Base-by-base conservation (phyloP, 2,113 vertebrate genomes). In the Crotalus helleri region DNA sequence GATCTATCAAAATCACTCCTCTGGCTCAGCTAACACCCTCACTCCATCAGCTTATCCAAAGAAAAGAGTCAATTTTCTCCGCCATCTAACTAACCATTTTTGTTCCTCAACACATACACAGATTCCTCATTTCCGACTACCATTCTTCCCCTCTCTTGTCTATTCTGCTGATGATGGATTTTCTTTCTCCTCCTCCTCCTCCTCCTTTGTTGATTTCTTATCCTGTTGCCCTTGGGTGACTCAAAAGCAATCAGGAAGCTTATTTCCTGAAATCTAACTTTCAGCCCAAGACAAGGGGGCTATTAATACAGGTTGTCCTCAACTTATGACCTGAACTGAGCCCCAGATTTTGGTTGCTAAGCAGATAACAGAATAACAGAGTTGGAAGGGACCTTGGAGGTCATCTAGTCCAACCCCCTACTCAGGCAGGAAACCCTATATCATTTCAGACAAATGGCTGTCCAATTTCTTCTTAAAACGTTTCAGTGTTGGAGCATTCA, bases 1-100 rank as follows among this genome's bases (percentile, higher is more conserved):
- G 97, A 99, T 99, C 98, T 98, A 97, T 99, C 98, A 98, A 97
- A 96, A 96, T 98, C 97, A 94, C 97, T 97, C 97, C 96, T 96
- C 95, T 97, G 95, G 96, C 95, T 94, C 94, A 87, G 85, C 94
- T 93, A 96, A 94, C 95, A 96, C 95, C 95, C 94, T 94, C 88
- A 0, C 93, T 97, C 95, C 95, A 97, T 97, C 97, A 97, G 19
- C 93, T 96, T 98, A 96, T 98, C 98, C 94, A 96, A 96, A 92
- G 5, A 15, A 97, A 96, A 97, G 96, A 96, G 95, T 97, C 97
- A 96, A 96, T 98, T 98, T 97, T 98, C 97, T 98, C 98, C 97
- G 98, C 98, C 97, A 95, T 97, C 98, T 98, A 97, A 98, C 98
- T 98, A 97, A 97, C 97, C 96, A 91, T 94, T 95, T 95, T 95